Conservation (phyloP, 2,797 vertebrate species). For the Chanos chanos region DNA sequence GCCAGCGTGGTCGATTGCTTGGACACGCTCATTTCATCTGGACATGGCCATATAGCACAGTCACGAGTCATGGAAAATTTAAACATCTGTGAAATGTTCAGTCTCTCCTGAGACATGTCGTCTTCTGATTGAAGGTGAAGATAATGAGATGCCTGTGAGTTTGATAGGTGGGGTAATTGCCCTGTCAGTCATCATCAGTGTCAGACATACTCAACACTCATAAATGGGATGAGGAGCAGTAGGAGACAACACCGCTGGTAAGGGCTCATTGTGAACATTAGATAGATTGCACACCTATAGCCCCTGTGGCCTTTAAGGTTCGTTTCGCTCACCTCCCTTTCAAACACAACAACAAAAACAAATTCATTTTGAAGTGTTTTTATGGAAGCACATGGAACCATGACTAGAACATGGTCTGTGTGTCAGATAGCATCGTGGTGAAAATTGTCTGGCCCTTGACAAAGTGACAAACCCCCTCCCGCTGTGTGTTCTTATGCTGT, state of each 20-base stretch:
- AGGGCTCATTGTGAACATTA: neutral
- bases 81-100: slow-evolving; percentile 9
- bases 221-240: neutral
- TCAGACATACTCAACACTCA: slow-evolving; percentile 13
- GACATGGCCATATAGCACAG: slow-evolving; percentile 1
- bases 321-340: no score
- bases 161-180: slow-evolving; percentile 34
- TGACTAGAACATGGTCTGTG: no score
- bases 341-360: no score
- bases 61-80: slow-evolving; percentile 6
- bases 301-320: no score
- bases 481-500: no score
- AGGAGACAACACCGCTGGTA: neutral
- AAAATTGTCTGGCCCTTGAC: no score
- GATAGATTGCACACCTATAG: neutral
- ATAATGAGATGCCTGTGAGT: slow-evolving; percentile 25
- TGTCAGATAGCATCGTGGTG: no score
- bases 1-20: slow-evolving; percentile 30
- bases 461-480: no score
- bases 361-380: no score
- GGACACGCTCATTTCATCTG: slow-evolving; percentile 21
- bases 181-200: slow-evolving; percentile 27
- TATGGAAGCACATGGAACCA: neutral
- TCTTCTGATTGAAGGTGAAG: slow-evolving; percentile 15
- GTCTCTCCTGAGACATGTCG: neutral